Evolutionary conservation across 2,888 invertebrate genomes (phyloP).

Genomic region (Stenoptilia bipunctidactyla): DNA sequence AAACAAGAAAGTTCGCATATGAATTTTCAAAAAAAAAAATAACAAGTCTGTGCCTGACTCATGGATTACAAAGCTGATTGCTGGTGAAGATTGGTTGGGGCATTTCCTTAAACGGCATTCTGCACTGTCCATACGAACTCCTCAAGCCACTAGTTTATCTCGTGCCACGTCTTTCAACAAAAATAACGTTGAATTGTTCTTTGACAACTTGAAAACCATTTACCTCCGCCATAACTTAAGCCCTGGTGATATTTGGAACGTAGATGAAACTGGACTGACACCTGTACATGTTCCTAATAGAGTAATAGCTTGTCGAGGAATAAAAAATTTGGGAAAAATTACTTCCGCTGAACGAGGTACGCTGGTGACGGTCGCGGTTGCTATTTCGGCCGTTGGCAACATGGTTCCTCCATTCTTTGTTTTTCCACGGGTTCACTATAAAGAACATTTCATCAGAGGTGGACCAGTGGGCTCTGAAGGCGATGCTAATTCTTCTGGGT

Average conservation of each 20-base stretch:
- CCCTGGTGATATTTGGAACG: constrained; percentile 19
- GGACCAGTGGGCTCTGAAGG: constrained; percentile 18
- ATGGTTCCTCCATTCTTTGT: constrained; percentile 12
- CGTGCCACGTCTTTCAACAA: constrained; percentile 14
- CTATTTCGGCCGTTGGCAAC: constrained; percentile 15
- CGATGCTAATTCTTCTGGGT: constrained; percentile 16
- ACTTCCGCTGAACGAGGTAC: constrained; percentile 20
- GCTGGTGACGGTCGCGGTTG: constrained; percentile 13
- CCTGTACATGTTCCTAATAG: constrained; percentile 15
- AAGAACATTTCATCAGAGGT: constrained; percentile 15
- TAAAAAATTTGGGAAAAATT: constrained; percentile 19
- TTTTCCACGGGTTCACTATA: constrained; percentile 16
- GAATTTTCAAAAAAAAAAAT: not conserved
- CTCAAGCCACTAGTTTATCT: constrained; percentile 17
- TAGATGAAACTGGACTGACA: constrained; percentile 18
- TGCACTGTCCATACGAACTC: constrained; percentile 16
- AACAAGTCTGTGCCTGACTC: constrained; percentile 6
- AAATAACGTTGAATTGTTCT: constrained; percentile 12
- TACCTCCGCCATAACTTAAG: constrained; percentile 16
- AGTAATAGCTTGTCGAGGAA: constrained; percentile 19
- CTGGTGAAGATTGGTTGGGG: constrained; percentile 16
- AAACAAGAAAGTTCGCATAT: constrained; percentile 4
- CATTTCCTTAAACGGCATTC: constrained; percentile 17
- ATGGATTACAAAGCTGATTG: constrained; percentile 12
- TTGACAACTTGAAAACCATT: constrained; percentile 15